Base-by-base conservation (phyloP, 2,888 invertebrate species). In the Acronicta alni region DNA sequence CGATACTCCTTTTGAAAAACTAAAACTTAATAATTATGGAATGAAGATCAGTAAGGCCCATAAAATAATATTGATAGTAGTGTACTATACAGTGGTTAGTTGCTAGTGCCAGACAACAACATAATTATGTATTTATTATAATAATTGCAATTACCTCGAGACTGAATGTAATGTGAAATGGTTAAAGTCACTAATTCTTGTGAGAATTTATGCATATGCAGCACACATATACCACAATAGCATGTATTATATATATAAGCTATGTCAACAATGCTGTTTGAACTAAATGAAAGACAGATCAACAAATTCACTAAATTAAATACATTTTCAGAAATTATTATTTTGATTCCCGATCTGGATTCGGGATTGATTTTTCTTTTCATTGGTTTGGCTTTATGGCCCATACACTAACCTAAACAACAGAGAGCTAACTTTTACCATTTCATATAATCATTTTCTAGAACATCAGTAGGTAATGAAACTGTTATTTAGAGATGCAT, bases 21-120 rank as follows among this genome's bases (percentile, higher is more conserved):
- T n/a, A 61, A 66, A 52, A 60, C 65, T 69, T 72, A 69, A 67
- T 56, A 26, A 44, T 48, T 81, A 86, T 74, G 87, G 86, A 90
- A 90, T 89, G 84, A 89, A 86, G 82, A 89, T 87, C 84, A 81
- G 66, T 68, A 63, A 64, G 70, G 85, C 77, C 82, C 84, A 80
- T 81, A 61, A 53, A 66, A 79, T 57, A 62, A 48, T 51, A 56
- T 37, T 23, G 43, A 52, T 37, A 75, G 58, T 55, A 56, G 57
- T 67, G 62, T 53, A 60, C 57, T 62, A 60, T 58, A 58, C 47
- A 51, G 55, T 42, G 59, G n/a, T 64, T 61, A 65, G 54, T 63
- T 63, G 53, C 44, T 60, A 58, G 60, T 74, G 37, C 56, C 57
- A 69, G 61, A 64, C 67, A 69, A 69, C 58, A 64, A 67, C 56